Percentiles rank a stretch among this genome's conserved stretches.
Conservation (phyloP, 2,113 vertebrate genomes). For the Zapus hudsonius region DNA sequence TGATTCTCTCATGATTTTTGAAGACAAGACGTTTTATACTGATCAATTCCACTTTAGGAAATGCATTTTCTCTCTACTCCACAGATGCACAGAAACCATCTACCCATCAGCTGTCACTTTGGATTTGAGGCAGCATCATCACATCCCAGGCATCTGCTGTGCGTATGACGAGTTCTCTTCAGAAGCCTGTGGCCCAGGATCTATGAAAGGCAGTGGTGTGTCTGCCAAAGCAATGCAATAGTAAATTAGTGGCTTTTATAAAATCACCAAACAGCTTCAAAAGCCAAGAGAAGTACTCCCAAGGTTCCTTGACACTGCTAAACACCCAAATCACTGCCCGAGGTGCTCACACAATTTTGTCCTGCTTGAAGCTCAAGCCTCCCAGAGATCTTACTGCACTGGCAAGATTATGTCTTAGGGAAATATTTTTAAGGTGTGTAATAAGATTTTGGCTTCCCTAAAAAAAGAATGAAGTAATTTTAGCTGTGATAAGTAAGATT, state of each 20-base stretch:
- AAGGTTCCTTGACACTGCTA: background rate
- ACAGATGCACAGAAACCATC: background rate
- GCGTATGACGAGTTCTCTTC: background rate
- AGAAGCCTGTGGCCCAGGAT: background rate
- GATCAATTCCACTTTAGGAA: background rate
- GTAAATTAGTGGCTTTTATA: background rate
- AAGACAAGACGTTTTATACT: background rate
- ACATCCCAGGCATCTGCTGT: background rate
- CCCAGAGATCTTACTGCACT: background rate
- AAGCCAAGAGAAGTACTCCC: background rate
- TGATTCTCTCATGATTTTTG: background rate
- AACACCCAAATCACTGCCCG: background rate
- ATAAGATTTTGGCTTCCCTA: background rate
- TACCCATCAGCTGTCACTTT: conserved; percentile 41
- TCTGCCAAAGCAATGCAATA: background rate
- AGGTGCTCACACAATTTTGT: background rate
- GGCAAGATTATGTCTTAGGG: background rate
- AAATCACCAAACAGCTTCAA: background rate
- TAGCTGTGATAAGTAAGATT: background rate
- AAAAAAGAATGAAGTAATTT: background rate
- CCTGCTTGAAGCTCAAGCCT: background rate
- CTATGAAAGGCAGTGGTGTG: background rate
- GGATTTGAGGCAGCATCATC: background rate
- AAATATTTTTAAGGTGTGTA: background rate
- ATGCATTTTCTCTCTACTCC: background rate